These are phyloP conservation scores for Typhlichthys subterraneus DNA, from an alignment of 2,797 vertebrate species.

Conservation along the genomic window DNA sequence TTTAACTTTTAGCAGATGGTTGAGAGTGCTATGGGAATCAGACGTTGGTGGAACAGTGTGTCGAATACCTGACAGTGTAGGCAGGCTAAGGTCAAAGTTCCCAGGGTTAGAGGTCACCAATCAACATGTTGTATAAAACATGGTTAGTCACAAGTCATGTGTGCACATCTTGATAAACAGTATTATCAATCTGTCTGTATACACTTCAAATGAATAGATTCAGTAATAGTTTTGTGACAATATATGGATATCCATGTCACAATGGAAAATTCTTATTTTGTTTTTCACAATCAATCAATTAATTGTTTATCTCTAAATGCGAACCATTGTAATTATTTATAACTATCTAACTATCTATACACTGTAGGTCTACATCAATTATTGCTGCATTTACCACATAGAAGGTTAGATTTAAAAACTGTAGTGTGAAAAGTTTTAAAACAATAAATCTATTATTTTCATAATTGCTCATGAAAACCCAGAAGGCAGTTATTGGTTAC, in stretches of 20 bases:
- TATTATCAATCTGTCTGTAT: too few relatives aligned
- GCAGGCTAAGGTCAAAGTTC: conserved; percentile 45
- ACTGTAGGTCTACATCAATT: not conserved
- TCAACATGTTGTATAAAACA: conserved; percentile 31
- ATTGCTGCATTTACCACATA: not conserved
- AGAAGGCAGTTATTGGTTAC: not conserved
- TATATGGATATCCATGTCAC: too few relatives aligned
- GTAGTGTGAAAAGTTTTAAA: too few relatives aligned
- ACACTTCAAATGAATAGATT: too few relatives aligned
- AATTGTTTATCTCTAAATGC: too few relatives aligned
- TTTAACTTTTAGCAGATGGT: too few relatives aligned
- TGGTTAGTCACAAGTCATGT: conserved; percentile 27
- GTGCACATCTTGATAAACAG: conserved; percentile 20
- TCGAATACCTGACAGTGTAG: conserved; percentile 40
- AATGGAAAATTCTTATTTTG: too few relatives aligned
- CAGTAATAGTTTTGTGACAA: too few relatives aligned
- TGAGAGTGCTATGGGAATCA: conserved; percentile 10
- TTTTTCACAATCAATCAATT: too few relatives aligned
- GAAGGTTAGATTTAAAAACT: too few relatives aligned
- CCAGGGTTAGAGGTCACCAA: conserved; percentile 41
- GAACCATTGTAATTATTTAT: not conserved
- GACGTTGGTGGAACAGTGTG: conserved; percentile 26
- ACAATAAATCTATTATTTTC: too few relatives aligned
- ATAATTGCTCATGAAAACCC: not conserved
- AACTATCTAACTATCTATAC: not conserved